Conservation (phyloP, 1,140 invertebrate genomes). For the Mactra quadrangularis region DNA sequence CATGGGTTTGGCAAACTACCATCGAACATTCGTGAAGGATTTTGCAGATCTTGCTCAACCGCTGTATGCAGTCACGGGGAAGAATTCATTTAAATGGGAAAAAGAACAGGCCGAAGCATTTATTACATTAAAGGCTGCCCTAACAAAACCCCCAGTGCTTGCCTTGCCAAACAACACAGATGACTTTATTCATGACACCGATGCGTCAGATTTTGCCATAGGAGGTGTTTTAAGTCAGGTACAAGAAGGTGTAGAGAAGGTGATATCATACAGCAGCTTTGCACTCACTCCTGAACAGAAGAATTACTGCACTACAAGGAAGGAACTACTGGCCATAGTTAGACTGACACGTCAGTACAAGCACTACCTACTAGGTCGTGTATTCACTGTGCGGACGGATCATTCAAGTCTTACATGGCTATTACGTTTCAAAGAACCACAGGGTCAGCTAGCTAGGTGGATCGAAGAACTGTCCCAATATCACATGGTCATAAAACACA, state of each 20-base stretch:
- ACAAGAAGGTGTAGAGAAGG: not conserved
- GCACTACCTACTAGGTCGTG: conserved; percentile 17
- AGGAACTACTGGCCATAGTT: conserved; percentile 18
- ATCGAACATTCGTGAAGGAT: not conserved
- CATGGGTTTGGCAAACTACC: conserved; percentile 11
- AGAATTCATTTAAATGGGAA: conserved; percentile 46
- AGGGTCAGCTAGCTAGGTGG: conserved; percentile 67
- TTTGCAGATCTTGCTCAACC: conserved; percentile 17
- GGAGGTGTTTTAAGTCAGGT: not conserved
- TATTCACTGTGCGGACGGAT: conserved; percentile 7
- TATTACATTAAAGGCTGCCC: conserved; percentile 46
- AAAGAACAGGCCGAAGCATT: conserved; percentile 59
- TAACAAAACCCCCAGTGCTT: conserved; percentile 55
- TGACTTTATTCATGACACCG: conserved; percentile 66
- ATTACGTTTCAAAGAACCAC: too few relatives aligned
- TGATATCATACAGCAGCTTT: conserved; percentile 12
- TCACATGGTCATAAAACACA: conserved; percentile 66
- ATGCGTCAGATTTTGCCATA: conserved; percentile 57
- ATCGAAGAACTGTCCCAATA: conserved; percentile 67
- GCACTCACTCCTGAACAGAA: conserved; percentile 28
- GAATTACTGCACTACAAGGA: conserved; percentile 80
- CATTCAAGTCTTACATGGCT: conserved; percentile 6
- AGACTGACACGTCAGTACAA: conserved; percentile 15
- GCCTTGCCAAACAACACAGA: not conserved
- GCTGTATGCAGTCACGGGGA: conserved; percentile 34